phyloP scores from a whole-genome alignment of 2,888 invertebrate species.

The Criorhina ranunculi region DNA sequence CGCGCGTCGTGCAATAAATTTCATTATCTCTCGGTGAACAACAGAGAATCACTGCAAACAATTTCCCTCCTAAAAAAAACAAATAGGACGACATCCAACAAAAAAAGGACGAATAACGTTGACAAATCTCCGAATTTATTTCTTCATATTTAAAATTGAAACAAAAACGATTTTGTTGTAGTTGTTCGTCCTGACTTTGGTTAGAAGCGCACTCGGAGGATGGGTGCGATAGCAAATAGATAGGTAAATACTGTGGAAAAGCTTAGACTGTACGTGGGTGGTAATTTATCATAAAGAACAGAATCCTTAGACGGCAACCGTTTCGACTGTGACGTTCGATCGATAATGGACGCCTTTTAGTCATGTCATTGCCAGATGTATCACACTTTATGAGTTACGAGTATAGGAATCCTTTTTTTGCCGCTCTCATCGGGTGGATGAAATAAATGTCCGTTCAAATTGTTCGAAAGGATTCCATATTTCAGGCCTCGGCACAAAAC shows the following conservation, averaged over 20 bases:
- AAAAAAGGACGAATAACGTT: constrained; percentile 45
- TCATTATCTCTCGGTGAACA: constrained; percentile 66
- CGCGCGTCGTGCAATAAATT: constrained; percentile 71
- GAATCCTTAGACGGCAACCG: constrained; percentile 37
- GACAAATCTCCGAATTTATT: constrained; percentile 75
- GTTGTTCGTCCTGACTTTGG: constrained; percentile 3
- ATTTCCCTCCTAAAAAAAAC: constrained; percentile 28
- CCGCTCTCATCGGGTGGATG: constrained; percentile 2
- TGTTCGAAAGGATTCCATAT: background rate
- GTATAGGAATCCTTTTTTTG: constrained; percentile 48
- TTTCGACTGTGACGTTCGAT: constrained; percentile 54
- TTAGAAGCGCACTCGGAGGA: background rate
- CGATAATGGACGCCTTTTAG: constrained; percentile 74
- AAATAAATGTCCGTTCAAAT: constrained; percentile 38
- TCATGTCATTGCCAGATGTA: constrained; percentile 75
- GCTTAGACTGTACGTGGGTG: constrained; percentile 23
- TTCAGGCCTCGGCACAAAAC: background rate
- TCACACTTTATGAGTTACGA: constrained; percentile 70
- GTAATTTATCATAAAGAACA: constrained; percentile 59
- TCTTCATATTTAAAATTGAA: constrained; percentile 74
- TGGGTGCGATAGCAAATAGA: constrained; percentile 9
- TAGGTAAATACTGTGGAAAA: constrained; percentile 30
- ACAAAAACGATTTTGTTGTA: constrained; percentile 64
- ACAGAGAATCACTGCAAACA: constrained; percentile 61
- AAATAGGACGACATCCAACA: constrained; percentile 15